These are phyloP conservation scores for Campoplex capitator DNA, from an alignment of 2,888 invertebrate species.

Conservation along the genomic window DNA sequence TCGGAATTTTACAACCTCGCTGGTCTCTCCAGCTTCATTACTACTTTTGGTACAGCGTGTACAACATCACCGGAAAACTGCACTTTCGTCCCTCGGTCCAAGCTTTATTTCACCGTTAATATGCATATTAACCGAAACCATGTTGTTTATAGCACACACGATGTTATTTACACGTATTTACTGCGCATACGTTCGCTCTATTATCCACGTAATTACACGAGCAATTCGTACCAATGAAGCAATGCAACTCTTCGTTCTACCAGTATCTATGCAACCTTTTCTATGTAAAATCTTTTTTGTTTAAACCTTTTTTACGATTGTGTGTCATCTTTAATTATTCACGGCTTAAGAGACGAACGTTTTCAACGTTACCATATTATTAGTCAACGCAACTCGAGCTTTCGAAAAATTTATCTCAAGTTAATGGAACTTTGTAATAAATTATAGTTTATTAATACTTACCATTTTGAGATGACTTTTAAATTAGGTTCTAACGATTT, in stretches of 20 bases:
- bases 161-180: slow-evolving; percentile 23
- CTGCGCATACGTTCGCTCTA: background rate
- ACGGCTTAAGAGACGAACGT: background rate
- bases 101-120: slow-evolving; percentile 44
- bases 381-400: slow-evolving; percentile 5
- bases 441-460: background rate
- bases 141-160: slow-evolving; percentile 18
- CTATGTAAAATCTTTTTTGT: background rate
- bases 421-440: slow-evolving; percentile 1
- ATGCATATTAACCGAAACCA: slow-evolving; percentile 9
- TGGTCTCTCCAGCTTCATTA: background rate
- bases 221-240: background rate
- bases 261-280: slow-evolving; percentile 1
- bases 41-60: background rate
- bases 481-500: background rate
- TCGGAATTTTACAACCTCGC: background rate
- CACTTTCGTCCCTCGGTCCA: slow-evolving; percentile 12
- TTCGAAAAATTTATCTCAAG: background rate
- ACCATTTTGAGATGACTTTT: background rate
- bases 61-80: slow-evolving; percentile 16
- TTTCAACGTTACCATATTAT: background rate
- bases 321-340: slow-evolving; percentile 14
- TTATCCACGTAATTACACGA: slow-evolving; percentile 5
- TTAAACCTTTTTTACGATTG: background rate
- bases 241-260: background rate